Percentiles rank a stretch among this genome's conserved stretches.
Evolutionary conservation across 30 jellyfish, hydroid and myxozoan genomes (phyloP).

Genomic region (Mastigias papua): DNA sequence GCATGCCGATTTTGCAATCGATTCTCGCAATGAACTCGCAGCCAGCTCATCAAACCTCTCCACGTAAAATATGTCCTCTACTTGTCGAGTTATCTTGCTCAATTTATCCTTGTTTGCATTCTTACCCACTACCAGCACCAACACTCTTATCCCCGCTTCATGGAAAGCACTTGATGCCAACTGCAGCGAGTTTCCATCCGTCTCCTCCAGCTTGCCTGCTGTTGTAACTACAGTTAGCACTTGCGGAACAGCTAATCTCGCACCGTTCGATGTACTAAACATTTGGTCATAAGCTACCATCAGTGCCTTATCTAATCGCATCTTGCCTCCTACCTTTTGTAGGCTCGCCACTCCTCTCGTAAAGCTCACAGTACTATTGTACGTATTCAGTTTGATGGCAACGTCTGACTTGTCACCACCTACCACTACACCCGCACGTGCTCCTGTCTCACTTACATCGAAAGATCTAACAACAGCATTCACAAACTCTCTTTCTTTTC

Average conservation of each 20-base stretch:
- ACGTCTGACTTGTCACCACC: slow-evolving; percentile 7
- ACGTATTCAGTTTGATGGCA: slow-evolving; percentile 34
- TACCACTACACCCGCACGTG: slow-evolving; percentile 60
- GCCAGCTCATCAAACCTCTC: slow-evolving; percentile 38
- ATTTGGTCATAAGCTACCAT: slow-evolving; percentile 28
- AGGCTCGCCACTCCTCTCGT: slow-evolving; percentile 30
- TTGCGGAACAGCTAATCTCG: slow-evolving; percentile 60
- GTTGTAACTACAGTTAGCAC: slow-evolving; percentile 57
- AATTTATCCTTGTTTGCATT: slow-evolving; percentile 22
- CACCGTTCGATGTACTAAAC: slow-evolving; percentile 54
- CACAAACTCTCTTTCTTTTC: slow-evolving; percentile 34
- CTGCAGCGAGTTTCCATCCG: slow-evolving; percentile 29
- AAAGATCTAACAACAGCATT: slow-evolving; percentile 32
- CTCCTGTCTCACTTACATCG: neutral
- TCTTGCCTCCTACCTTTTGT: slow-evolving; percentile 6
- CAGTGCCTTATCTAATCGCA: slow-evolving; percentile 49
- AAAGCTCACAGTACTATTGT: slow-evolving; percentile 12
- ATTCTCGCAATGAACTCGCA: neutral
- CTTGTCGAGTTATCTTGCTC: neutral
- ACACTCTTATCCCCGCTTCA: slow-evolving; percentile 55
- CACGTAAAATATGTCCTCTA: slow-evolving; percentile 37
- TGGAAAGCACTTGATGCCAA: slow-evolving; percentile 23
- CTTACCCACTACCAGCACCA: slow-evolving; percentile 58
- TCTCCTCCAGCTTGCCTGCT: slow-evolving; percentile 26
- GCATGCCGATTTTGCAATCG: slow-evolving; percentile 37